Evolutionary conservation across 2,113 vertebrate species (phyloP).

Genomic region (Serinus canaria): DNA sequence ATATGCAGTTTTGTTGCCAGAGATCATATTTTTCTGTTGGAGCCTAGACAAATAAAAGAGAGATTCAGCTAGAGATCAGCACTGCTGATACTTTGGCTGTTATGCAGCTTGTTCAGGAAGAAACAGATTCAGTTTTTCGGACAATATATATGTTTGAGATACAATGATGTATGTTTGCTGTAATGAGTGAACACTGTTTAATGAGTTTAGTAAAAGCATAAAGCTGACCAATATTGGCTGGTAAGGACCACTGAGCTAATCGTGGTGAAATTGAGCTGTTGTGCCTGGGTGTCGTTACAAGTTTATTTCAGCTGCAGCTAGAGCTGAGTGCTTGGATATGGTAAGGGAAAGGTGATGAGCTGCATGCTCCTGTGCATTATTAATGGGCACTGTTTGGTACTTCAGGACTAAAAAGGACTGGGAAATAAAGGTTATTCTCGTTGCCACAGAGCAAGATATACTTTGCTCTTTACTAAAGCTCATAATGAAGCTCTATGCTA

Average conservation of each 20-base stretch:
- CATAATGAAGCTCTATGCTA: neutral
- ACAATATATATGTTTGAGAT: neutral
- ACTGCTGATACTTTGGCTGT: neutral
- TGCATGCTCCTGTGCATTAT: neutral
- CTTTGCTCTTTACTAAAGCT: neutral
- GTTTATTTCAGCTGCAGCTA: neutral
- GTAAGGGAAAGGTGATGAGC: neutral
- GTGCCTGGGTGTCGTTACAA: neutral
- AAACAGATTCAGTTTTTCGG: neutral
- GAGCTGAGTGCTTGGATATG: rapidly evolving
- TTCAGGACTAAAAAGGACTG: neutral
- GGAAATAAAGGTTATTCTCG: neutral
- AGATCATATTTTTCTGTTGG: constrained; percentile 10
- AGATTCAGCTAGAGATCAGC: neutral
- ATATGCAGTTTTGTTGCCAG: neutral
- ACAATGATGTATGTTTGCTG: neutral
- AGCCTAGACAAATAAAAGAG: neutral
- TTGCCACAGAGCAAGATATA: neutral
- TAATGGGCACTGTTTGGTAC: neutral
- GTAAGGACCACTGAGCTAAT: neutral
- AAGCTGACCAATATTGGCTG: neutral
- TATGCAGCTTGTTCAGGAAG: neutral
- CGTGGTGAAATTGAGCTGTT: neutral
- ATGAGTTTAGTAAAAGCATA: neutral
- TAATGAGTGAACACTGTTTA: neutral